phyloP scores from a whole-genome alignment of 1,140 invertebrate genomes.

The Cepaea nemoralis region DNA sequence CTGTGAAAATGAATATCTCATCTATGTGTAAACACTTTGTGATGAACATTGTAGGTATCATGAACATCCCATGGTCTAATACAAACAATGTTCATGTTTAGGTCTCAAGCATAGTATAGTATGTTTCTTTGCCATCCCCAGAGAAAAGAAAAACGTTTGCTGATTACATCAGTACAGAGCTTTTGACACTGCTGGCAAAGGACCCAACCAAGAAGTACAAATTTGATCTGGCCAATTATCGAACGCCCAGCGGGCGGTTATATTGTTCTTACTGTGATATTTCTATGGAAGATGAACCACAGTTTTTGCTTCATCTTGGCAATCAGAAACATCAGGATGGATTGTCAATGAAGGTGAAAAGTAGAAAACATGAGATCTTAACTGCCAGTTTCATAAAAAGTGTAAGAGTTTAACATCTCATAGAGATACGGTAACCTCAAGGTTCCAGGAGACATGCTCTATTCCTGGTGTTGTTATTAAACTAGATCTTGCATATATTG shows the following conservation, averaged over 20 bases:
- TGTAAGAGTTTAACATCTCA: not conserved
- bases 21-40: too few relatives aligned
- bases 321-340: conserved; percentile 1
- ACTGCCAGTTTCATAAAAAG: not conserved
- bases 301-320: conserved; percentile 34
- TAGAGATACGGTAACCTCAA: not conserved
- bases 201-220: conserved; percentile 21
- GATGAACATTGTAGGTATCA: too few relatives aligned
- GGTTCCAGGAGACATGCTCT: too few relatives aligned
- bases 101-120: too few relatives aligned
- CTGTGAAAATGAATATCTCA: too few relatives aligned
- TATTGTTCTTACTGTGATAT: conserved; percentile 34
- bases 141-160: not conserved
- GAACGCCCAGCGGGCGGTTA: conserved; percentile 24
- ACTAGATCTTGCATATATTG: too few relatives aligned
- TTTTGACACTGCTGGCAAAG: not conserved
- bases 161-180: not conserved
- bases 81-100: too few relatives aligned
- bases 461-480: too few relatives aligned
- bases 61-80: too few relatives aligned
- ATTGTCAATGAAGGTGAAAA: not conserved
- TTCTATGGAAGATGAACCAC: conserved; percentile 16
- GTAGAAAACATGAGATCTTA: not conserved
- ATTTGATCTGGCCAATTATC: conserved; percentile 39
- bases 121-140: not conserved